Conservation (phyloP, 2,888 invertebrate genomes). For the Morpho achilles region DNA sequence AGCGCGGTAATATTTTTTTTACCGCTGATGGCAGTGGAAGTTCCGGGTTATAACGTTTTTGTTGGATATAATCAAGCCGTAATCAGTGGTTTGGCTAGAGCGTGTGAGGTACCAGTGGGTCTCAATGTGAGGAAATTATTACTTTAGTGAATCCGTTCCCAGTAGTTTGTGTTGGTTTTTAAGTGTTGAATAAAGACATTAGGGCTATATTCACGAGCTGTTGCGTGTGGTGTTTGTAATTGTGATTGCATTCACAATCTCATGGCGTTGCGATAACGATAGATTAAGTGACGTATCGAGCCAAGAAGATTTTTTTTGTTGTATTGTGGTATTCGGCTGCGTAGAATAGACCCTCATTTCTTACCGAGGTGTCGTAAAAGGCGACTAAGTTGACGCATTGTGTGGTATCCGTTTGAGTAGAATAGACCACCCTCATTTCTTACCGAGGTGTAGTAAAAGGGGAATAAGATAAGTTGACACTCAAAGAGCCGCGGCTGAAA, state of each 20-base stretch:
- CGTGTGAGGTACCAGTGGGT: constrained; percentile 63
- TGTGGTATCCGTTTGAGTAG: not conserved
- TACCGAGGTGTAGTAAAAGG: too few species aligned
- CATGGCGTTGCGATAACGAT: constrained; percentile 42
- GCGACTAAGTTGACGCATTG: too few species aligned
- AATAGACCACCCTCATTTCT: too few species aligned
- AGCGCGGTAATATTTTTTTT: constrained; percentile 75
- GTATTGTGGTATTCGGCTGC: not conserved
- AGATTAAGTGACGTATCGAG: constrained; percentile 12
- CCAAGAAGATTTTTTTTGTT: constrained; percentile 5
- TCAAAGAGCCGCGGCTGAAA: too few species aligned
- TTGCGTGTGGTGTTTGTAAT: constrained; percentile 66
- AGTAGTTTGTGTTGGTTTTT: constrained; percentile 50
- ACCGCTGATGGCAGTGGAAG: constrained; percentile 67
- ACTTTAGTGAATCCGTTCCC: constrained; percentile 54
- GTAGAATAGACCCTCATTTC: too few species aligned
- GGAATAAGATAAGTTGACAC: too few species aligned
- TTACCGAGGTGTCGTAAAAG: too few species aligned
- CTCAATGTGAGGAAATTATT: constrained; percentile 63
- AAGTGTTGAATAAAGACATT: constrained; percentile 70
- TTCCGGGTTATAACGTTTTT: constrained; percentile 76
- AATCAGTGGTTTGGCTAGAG: constrained; percentile 69
- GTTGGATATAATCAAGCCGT: constrained; percentile 72
- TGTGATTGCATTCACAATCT: constrained; percentile 58
- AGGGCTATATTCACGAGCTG: constrained; percentile 62